Evolutionary conservation across 1,140 invertebrate species (phyloP).

Genomic region (Phymastichus coffea): DNA sequence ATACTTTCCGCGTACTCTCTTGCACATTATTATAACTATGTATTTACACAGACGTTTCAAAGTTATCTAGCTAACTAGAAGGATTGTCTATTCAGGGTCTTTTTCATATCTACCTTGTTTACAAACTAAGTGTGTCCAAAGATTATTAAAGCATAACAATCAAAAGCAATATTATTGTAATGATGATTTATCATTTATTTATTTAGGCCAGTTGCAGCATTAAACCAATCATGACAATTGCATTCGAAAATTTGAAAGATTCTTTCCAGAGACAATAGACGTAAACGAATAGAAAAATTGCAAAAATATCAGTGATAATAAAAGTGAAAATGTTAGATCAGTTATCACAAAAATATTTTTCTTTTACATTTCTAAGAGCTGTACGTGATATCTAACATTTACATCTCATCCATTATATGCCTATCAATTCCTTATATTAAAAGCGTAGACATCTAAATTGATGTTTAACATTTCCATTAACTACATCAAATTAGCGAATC

Average conservation of each 20-base stretch:
- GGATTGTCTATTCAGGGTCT: conserved; percentile 27
- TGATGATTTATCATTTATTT: conserved; percentile 11
- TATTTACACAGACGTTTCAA: conserved; percentile 17
- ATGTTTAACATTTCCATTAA: neutral
- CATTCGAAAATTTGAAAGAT: no score
- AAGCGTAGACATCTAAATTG: neutral
- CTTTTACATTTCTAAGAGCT: no score
- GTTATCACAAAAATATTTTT: no score
- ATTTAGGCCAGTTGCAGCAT: neutral
- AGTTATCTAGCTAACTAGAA: conserved; percentile 19
- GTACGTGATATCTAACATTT: neutral
- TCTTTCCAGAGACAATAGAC: no score
- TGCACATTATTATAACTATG: neutral
- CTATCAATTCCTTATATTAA: neutral
- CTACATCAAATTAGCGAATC: neutral
- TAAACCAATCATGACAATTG: no score
- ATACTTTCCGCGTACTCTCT: conserved; percentile 22
- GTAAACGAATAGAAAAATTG: neutral
- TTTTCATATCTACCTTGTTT: conserved; percentile 15
- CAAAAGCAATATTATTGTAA: neutral
- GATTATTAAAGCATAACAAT: neutral
- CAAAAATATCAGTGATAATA: neutral
- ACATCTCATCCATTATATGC: neutral
- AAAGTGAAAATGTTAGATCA: neutral
- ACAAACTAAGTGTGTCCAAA: neutral